Evolutionary conservation across 2,888 invertebrate species (phyloP), one percentile per base, ranked within the genome.

Genomic region (Nasonovia ribisnigri): DNA sequence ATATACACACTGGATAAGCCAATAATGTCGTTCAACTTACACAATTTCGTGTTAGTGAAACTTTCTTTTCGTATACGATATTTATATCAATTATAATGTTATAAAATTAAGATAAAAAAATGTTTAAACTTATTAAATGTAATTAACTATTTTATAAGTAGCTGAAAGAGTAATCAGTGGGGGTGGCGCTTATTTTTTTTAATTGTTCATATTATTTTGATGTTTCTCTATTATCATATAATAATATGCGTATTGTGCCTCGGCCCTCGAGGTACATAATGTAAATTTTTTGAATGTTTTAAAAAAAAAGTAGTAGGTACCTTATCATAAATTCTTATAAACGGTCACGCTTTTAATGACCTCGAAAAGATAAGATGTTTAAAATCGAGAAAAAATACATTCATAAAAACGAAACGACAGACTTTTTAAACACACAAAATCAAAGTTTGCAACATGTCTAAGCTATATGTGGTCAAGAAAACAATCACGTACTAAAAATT

Each of bases 11-110:
- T 29, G 8, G 51, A 84, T 54, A 54, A 60, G 20, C 57, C 43
- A 57, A 91, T 60, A 91, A 86, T 86, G n/a, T 86, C 86, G n/a
- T 86, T 36, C 57, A n/a, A 57, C 36, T 77, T 36, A 36, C 0
- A 20, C 36, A 87, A 92, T 36, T 57, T 6, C 4, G 43, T n/a
- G n/a, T 89, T 42, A 24, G 57, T 43, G 36, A 6, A 84, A 86
- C 54, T 57, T 91, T 57, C 2, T 57, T 84, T 54, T 84, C 0
- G 8, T 54, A 91, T n/a, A 10, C 36, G 20, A 20, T 36, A 16
- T 16, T n/a, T n/a, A 4, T 67, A n/a, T 11, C 5, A n/a, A n/a
- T n/a, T 0, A 67, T 67, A 36, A 3, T 20, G 20, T 20, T 36
- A 77, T n/a, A n/a, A n/a, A 67, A n/a, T 67, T 3, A 57, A 57